phyloP scores from a whole-genome alignment of 2,113 vertebrate species.

The Macroglossus sobrinus region DNA sequence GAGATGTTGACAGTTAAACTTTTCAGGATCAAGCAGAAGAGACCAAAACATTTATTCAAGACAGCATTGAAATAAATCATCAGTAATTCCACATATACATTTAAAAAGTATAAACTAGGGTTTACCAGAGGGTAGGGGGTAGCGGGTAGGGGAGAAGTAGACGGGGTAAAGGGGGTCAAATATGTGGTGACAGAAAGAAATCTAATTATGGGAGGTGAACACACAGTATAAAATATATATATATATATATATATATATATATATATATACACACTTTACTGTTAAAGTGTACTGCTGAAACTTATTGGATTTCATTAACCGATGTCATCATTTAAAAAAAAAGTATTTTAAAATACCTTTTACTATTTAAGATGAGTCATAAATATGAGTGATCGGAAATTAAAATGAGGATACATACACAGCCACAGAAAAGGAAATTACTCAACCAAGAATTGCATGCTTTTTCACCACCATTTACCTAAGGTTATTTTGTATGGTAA shows the following conservation, averaged over 20 bases:
- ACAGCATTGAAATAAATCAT: neutral
- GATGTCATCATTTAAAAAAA: neutral
- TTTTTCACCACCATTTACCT: constrained; percentile 32
- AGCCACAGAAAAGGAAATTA: neutral
- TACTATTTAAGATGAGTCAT: neutral
- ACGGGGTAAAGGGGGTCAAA: too few relatives aligned
- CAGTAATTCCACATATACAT: neutral
- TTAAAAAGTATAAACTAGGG: neutral
- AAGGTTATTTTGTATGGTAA: neutral
- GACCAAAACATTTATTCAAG: neutral
- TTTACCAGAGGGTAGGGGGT: too few relatives aligned
- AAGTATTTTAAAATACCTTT: neutral
- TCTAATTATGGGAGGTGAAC: too few relatives aligned
- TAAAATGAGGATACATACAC: neutral
- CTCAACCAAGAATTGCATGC: neutral
- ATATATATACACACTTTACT: too few relatives aligned
- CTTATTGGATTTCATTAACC: too few relatives aligned
- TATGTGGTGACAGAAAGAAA: too few relatives aligned
- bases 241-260: too few relatives aligned
- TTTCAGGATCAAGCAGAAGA: constrained; percentile 11
- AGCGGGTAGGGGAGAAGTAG: too few relatives aligned
- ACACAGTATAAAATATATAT: too few relatives aligned
- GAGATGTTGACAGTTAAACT: neutral
- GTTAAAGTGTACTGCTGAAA: too few relatives aligned
- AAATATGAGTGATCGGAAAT: neutral